Evolutionary conservation across 2,113 vertebrate genomes (phyloP), one percentile per base, ranked within the genome.

Genomic region (Bombycilla garrulus): DNA sequence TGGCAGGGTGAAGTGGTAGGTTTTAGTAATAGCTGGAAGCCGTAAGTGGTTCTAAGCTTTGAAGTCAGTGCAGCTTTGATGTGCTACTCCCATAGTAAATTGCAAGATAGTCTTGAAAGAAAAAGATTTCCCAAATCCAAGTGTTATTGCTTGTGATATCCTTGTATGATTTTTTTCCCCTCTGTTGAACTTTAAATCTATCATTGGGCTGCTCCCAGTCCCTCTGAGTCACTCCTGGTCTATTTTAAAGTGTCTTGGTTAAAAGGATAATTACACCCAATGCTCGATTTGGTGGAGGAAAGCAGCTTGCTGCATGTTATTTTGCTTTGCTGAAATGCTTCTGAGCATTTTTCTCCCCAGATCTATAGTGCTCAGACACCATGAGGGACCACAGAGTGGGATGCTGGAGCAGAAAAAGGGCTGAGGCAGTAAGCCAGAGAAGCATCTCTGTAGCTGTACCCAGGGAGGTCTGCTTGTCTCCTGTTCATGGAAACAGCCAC

Each of bases 51-150:
- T 95, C 95, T 92, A 94, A 95, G 96, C 98, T 98, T 98, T 98
- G 98, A 98, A 98, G 97, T 98, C 97, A 95, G 91, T 73, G 81
- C 86, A 92, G 97, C 98, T 98, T 98, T 98, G 97, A 98, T 97
- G 97, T 98, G 95, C 91, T 97, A 95, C 96, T 98, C 94, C 96
- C 92, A 95, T 92, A 97, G 96, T 97, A 97, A 98, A 96, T 97
- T 44, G 5, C 90, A 97, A 97, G 97, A 96, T 67, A 97, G 96
- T 93, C 96, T 72, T 91, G 94, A 97, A 97, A 96, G 97, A 91
- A 96, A 96, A 96, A 97, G 91, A 96, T 94, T 96, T 98, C 95
- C 95, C 85, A 95, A 97, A 96, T 95, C 84, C 85, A 96, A 95
- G 89, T 95, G 92, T 90, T 72, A 35, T 61, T 95, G 92, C 95